These are phyloP conservation scores for Corythaeola cristata DNA, from an alignment of 2,113 vertebrate genomes.

Conservation along the genomic window DNA sequence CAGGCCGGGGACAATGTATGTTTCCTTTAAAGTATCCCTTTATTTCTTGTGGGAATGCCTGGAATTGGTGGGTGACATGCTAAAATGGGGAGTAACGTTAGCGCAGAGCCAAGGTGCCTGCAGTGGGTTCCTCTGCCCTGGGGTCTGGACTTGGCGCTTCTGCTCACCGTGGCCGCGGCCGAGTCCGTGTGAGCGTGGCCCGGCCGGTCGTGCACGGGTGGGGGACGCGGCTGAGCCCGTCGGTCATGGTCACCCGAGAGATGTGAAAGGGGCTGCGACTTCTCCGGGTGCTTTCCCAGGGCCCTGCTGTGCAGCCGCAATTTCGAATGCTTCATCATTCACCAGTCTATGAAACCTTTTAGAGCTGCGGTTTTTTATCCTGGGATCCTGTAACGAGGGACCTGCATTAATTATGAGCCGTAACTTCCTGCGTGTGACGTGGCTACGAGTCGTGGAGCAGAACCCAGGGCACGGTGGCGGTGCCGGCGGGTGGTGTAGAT, in stretches of 20 bases:
- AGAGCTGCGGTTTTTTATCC: accelerated
- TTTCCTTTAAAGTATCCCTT: background rate
- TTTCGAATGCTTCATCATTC: background rate
- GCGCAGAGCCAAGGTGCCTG: accelerated
- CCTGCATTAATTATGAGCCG: accelerated
- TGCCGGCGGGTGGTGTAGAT: accelerated
- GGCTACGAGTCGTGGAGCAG: accelerated
- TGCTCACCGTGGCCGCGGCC: accelerated
- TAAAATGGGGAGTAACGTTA: background rate
- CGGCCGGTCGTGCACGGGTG: accelerated
- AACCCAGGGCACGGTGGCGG: accelerated
- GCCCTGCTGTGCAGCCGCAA: background rate
- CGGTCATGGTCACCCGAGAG: accelerated
- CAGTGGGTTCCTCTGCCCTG: accelerated
- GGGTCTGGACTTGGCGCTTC: background rate
- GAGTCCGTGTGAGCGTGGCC: accelerated
- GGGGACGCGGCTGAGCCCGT: background rate
- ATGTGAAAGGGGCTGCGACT: accelerated
- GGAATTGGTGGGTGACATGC: background rate
- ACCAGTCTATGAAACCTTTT: background rate
- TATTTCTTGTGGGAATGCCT: background rate
- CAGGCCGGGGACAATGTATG: accelerated
- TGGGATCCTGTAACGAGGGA: background rate
- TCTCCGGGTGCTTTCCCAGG: accelerated
- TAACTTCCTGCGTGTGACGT: accelerated